Conservation (phyloP, 2,888 invertebrate genomes). For the Unio delphinus region DNA sequence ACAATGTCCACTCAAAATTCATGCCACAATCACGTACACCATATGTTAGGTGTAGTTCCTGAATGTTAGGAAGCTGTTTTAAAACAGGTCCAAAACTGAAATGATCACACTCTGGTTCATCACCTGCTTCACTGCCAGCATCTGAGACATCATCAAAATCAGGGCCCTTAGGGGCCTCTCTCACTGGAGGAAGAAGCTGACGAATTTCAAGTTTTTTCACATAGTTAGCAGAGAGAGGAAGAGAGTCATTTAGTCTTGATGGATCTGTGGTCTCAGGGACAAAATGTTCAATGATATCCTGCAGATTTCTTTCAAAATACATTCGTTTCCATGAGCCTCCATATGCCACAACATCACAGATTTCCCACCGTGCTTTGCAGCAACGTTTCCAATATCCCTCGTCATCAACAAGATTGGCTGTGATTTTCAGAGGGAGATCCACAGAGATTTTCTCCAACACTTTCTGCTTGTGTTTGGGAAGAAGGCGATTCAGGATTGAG, state of each 20-base stretch:
- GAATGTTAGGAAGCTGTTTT: conserved; percentile 61
- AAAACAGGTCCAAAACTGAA: conserved; percentile 69
- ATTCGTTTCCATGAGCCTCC: conserved; percentile 70
- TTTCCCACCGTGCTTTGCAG: conserved; percentile 68
- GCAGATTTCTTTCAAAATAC: conserved; percentile 70
- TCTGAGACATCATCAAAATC: conserved; percentile 68
- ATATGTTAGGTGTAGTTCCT: conserved; percentile 69
- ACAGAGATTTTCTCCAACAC: conserved; percentile 68
- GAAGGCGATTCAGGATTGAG: conserved; percentile 60
- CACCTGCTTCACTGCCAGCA: conserved; percentile 67
- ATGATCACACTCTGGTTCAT: conserved; percentile 70
- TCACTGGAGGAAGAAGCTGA: conserved; percentile 71
- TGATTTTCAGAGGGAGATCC: conserved; percentile 67
- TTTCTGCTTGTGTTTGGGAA: conserved; percentile 65
- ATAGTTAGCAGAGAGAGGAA: conserved; percentile 65
- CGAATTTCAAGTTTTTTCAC: conserved; percentile 64
- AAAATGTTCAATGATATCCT: conserved; percentile 70
- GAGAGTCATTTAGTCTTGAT: conserved; percentile 60
- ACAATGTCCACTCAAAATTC: conserved; percentile 73
- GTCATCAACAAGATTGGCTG: conserved; percentile 70
- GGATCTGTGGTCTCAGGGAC: conserved; percentile 69
- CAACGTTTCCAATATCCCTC: conserved; percentile 71
- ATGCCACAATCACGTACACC: conserved; percentile 72
- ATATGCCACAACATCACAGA: conserved; percentile 68
- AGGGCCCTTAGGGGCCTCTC: conserved; percentile 63